phyloP scores from a whole-genome alignment of 1,140 invertebrate genomes.

The Kradibia gibbosae region DNA sequence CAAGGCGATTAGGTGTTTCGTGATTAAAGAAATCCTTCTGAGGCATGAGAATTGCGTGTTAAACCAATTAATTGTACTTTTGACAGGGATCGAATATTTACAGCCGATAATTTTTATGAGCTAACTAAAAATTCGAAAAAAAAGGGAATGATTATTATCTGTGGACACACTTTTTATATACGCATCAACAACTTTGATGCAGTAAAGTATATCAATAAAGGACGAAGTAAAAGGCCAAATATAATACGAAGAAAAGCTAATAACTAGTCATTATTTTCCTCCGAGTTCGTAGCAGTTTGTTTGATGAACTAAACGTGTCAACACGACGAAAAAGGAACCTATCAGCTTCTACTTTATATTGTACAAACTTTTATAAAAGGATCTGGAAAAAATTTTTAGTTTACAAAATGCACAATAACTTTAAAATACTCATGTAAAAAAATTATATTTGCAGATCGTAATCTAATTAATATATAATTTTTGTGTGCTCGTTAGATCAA shows the following conservation, averaged over 20 bases:
- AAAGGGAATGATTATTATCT: not conserved
- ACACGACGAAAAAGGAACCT: slow-evolving; percentile 10
- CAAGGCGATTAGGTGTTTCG: too few species aligned
- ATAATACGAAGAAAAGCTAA: slow-evolving; percentile 5
- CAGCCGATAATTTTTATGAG: too few species aligned
- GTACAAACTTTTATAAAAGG: not conserved
- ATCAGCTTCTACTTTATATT: slow-evolving; percentile 23
- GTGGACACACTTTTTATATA: slow-evolving; percentile 5
- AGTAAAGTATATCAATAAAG: not conserved
- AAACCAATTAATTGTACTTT: too few species aligned
- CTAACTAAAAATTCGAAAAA: not conserved
- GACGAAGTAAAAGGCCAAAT: not conserved
- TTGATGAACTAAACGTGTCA: slow-evolving; percentile 34
- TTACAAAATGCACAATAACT: not conserved
- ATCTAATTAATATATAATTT: not conserved
- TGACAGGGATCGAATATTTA: too few species aligned
- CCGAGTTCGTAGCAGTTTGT: not conserved
- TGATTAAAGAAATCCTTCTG: too few species aligned
- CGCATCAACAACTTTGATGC: not conserved
- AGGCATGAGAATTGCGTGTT: too few species aligned
- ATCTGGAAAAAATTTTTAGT: not conserved
- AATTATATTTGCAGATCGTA: not conserved
- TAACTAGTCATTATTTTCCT: slow-evolving; percentile 30
- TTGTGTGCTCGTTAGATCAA: too few species aligned
- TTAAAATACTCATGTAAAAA: not conserved